Conservation (phyloP, 2,888 invertebrate genomes). For the Azorinus chamasolen region DNA sequence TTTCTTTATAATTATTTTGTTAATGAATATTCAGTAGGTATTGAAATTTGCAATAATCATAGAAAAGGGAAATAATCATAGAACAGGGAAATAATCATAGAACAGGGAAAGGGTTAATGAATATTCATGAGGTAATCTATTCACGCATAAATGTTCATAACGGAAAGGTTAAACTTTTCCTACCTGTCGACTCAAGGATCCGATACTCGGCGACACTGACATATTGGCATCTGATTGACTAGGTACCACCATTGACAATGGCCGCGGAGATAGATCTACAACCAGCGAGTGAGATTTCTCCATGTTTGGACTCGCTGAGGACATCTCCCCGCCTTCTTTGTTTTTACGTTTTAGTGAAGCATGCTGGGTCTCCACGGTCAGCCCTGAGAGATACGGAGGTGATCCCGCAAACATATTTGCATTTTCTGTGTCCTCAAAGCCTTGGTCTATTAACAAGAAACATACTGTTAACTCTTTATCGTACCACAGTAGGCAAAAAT, state of each 20-base stretch:
- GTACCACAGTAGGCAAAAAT: no score
- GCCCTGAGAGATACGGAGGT: constrained; percentile 55
- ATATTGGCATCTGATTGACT: constrained; percentile 85
- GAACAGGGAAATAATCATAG: no score
- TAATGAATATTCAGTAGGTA: no score
- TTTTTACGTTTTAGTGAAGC: constrained; percentile 87
- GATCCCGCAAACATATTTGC: constrained; percentile 77
- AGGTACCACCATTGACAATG: constrained; percentile 85
- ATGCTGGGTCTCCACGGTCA: constrained; percentile 87
- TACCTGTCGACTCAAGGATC: constrained; percentile 84
- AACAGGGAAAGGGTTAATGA: no score
- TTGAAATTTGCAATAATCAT: no score
- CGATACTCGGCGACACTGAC: constrained; percentile 81
- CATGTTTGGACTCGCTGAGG: constrained; percentile 86
- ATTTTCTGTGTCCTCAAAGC: constrained; percentile 84
- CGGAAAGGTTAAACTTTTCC: constrained; percentile 13
- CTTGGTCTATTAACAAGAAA: constrained; percentile 66
- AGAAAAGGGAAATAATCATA: no score
- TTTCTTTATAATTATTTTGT: no score
- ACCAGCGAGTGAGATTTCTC: constrained; percentile 86
- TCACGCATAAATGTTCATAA: no score
- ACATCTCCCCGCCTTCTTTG: constrained; percentile 72
- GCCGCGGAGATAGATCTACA: constrained; percentile 86
- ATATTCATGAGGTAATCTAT: no score
- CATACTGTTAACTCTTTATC: no score